Evolutionary conservation across 2,888 invertebrate genomes (phyloP).

Genomic region (Helobdella robusta): DNA sequence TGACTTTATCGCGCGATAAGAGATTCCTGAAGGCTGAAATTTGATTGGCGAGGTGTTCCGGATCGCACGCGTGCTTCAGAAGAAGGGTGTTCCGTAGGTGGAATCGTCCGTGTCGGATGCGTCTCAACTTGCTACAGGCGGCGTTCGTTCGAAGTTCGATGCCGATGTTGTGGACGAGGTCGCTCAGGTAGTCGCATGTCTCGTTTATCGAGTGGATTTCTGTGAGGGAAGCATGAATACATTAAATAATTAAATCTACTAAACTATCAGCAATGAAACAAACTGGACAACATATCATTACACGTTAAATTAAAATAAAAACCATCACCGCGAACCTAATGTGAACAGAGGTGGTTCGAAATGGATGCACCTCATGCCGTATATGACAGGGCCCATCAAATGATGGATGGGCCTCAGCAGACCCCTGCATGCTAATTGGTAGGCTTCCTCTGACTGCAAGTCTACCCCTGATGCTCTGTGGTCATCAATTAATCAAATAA

Average conservation of each 20-base stretch:
- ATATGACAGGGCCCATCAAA: conserved; percentile 64
- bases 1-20: too few relatives aligned
- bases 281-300: too few relatives aligned
- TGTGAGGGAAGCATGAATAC: conserved; percentile 48
- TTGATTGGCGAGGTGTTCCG: conserved; percentile 23
- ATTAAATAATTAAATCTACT: too few relatives aligned
- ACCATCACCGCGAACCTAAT: conserved; percentile 59
- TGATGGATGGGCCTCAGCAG: conserved; percentile 63
- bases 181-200: conserved; percentile 60
- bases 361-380: conserved; percentile 72
- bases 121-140: conserved; percentile 67
- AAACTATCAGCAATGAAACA: too few relatives aligned
- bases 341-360: conserved; percentile 75
- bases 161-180: conserved; percentile 74
- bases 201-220: conserved; percentile 82
- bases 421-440: conserved; percentile 75
- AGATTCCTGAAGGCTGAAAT: too few relatives aligned
- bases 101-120: conserved; percentile 75
- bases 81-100: conserved; percentile 65
- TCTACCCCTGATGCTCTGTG: conserved; percentile 60
- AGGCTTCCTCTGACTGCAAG: conserved; percentile 75
- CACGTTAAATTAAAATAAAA: too few relatives aligned
- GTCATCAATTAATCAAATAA: not conserved
- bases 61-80: conserved; percentile 60
- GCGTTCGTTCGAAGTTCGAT: conserved; percentile 63